Base-by-base conservation (phyloP, 2,888 invertebrate genomes). In the Conistra vaccinii region DNA sequence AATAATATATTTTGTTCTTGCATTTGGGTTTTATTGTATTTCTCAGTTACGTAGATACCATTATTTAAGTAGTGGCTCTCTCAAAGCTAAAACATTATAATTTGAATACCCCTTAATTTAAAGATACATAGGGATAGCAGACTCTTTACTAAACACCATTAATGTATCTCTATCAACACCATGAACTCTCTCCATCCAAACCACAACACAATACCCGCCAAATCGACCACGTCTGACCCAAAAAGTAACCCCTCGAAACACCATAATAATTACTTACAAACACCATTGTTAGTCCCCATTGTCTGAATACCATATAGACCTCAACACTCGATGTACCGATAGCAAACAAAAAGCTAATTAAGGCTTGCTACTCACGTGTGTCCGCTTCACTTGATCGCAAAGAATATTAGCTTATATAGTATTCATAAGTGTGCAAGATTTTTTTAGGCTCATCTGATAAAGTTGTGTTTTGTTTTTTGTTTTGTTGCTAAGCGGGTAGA, bases 301-400 rank as follows among this genome's bases (percentile, higher is more conserved):
- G 82, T 84, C 73, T 83, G 71, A 45, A 60, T 63, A 77, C 80
- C 80, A 89, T 89, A 62, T 89, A 89, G 91, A 91, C 89, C 91
- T 86, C 83, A 85, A 86, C 90, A 87, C 79, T 73, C 73, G 89
- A 89, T 88, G 82, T 73, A 76, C 76, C 81, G 81, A 65, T 69
- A 71, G 14, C 67, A 76, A 82, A 89, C 88, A 91, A 90, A 91
- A 90, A 91, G 86, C 61, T 85, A 90, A 91, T 90, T 90, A 89
- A 84, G 80, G 35, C 81, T 66, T 68, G 72, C 82, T 81, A 81
- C 76, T 86, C 86, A 80, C 81, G 84, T 85, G 89, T 83, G 79
- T 82, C 85, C 63, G 83, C 80, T 55, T 29, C 57, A 76, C 76
- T 76, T 73, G 73, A 60, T 60, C 66, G 83, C 69, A 26, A 81